phyloP scores from a whole-genome alignment of 1,140 invertebrate species.

The Teleogryllus occipitalis region DNA sequence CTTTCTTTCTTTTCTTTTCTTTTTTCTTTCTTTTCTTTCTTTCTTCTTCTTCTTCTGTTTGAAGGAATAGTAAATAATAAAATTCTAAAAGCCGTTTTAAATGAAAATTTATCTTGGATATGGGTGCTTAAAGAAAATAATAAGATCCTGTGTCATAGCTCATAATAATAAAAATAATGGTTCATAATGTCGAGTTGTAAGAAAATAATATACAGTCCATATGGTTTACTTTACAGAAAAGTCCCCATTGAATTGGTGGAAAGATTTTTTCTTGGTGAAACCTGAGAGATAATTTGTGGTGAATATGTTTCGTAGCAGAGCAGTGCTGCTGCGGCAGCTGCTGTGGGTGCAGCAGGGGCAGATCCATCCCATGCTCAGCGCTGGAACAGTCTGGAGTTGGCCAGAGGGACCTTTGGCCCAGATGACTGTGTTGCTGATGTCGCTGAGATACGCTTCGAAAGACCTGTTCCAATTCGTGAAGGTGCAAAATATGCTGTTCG shows the following conservation, averaged over 20 bases:
- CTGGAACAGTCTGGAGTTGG: slow-evolving; percentile 68
- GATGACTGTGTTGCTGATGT: slow-evolving; percentile 64
- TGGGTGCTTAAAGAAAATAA: too few relatives aligned
- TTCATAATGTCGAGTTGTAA: too few relatives aligned
- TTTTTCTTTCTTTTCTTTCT: too few relatives aligned
- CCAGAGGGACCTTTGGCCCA: slow-evolving; percentile 61
- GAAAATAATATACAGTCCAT: too few relatives aligned
- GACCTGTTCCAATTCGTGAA: slow-evolving; percentile 79
- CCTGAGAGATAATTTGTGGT: background rate
- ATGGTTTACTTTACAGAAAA: background rate
- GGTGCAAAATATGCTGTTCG: slow-evolving; percentile 82
- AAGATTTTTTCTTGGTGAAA: background rate
- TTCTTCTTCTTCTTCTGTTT: too few relatives aligned
- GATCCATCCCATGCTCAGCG: slow-evolving; percentile 50
- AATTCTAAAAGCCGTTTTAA: too few relatives aligned
- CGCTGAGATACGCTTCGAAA: slow-evolving; percentile 84
- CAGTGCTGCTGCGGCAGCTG: background rate
- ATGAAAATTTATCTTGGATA: too few relatives aligned
- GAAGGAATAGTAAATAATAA: too few relatives aligned
- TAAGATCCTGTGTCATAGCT: too few relatives aligned
- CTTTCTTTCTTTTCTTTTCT: too few relatives aligned
- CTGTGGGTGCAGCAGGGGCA: slow-evolving; percentile 29
- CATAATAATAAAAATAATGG: too few relatives aligned
- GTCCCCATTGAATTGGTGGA: background rate
- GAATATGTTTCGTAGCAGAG: background rate